A percentile compares a stretch with the other conserved stretches of the same genome.
Evolutionary conservation across 2,888 invertebrate species (phyloP).

Genomic region (Parascotia fuliginaria): DNA sequence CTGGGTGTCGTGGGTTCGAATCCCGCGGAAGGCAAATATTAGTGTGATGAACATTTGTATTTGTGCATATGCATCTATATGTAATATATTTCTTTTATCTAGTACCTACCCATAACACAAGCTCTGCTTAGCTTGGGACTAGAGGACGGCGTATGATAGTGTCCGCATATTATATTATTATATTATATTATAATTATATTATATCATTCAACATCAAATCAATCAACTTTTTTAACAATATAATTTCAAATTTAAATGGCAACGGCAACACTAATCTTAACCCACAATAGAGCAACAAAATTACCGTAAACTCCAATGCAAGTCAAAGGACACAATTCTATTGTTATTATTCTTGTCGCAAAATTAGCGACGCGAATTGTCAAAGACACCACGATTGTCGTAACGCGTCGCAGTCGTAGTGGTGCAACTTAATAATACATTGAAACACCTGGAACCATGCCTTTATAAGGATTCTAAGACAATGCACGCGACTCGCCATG

Average conservation of each 20-base stretch:
- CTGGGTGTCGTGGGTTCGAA: no score
- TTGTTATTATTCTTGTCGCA: conserved; percentile 63
- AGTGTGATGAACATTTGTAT: no score
- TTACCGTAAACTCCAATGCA: conserved; percentile 9
- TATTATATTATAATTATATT: no score
- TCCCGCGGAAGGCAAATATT: no score
- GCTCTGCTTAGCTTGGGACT: no score
- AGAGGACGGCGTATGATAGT: no score
- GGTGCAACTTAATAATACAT: conserved; percentile 47
- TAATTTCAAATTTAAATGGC: neutral
- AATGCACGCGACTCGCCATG: conserved; percentile 15
- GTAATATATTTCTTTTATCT: no score
- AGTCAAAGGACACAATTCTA: conserved; percentile 69
- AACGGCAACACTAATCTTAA: conserved; percentile 11
- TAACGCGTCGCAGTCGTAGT: conserved; percentile 17
- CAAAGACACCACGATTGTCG: conserved; percentile 61
- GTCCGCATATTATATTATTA: no score
- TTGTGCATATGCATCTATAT: no score
- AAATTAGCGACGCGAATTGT: conserved; percentile 63
- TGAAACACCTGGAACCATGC: conserved; percentile 37
- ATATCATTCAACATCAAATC: neutral
- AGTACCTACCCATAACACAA: no score
- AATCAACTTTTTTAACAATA: neutral
- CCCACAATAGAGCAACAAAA: conserved; percentile 2
- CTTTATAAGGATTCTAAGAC: conserved; percentile 31